Conservation (phyloP, 2,113 vertebrate genomes). For the Triplophysa rosa region DNA sequence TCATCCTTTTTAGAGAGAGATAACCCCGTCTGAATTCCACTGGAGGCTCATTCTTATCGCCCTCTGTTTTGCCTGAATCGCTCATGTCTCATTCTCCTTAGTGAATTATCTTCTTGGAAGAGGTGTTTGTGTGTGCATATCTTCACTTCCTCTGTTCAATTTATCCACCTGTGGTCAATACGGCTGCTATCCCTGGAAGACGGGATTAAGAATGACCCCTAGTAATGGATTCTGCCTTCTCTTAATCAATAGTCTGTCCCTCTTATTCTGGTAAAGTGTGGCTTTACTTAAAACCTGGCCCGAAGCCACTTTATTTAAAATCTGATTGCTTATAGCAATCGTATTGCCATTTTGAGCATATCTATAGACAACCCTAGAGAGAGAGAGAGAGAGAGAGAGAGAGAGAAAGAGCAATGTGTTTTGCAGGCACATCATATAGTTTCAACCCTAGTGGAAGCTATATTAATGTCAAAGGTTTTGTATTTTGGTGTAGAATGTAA, state of each 20-base stretch:
- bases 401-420: neutral
- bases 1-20: neutral
- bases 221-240: conserved; percentile 51
- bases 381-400: too few relatives aligned
- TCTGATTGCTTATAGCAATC: conserved; percentile 5
- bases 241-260: conserved; percentile 47
- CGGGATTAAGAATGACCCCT: conserved; percentile 49
- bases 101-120: conserved; percentile 23
- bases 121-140: conserved; percentile 24
- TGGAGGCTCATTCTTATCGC: neutral
- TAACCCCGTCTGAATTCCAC: neutral
- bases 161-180: conserved; percentile 48
- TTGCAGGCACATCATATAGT: neutral
- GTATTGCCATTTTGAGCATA: neutral
- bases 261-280: conserved; percentile 39
- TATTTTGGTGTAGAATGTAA: too few relatives aligned
- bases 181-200: conserved; percentile 40
- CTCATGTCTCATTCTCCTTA: conserved; percentile 8
- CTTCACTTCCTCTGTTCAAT: conserved; percentile 45
- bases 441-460: neutral
- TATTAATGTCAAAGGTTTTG: neutral
- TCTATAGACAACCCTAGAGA: neutral
- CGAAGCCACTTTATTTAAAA: conserved; percentile 7
- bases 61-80: neutral
- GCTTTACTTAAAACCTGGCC: conserved; percentile 9